Conservation (phyloP, 2,797 vertebrate species). For the Microctenopoma lineatum region DNA sequence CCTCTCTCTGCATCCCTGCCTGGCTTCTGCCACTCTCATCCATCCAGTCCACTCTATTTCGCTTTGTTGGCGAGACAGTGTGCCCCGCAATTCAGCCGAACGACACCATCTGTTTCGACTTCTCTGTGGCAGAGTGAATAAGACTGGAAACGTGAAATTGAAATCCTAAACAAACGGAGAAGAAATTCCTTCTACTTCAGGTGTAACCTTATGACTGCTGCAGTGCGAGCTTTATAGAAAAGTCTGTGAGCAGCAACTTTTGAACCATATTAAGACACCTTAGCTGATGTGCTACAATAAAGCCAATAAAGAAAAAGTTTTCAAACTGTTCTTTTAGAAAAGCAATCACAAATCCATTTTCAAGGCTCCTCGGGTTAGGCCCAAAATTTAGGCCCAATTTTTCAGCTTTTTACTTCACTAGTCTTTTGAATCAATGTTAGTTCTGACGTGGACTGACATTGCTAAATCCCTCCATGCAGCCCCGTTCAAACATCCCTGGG, state of each 20-base stretch:
- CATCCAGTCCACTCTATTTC: conserved; percentile 47
- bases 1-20: conserved; percentile 41
- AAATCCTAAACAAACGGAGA: conserved; percentile 56
- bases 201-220: conserved; percentile 24
- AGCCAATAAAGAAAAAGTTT: conserved; percentile 6
- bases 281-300: conserved; percentile 1
- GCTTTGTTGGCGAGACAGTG: conserved; percentile 27
- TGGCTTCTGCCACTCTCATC: conserved; percentile 52
- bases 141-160: conserved; percentile 63
- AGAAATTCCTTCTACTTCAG: conserved; percentile 28
- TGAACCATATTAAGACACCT: conserved; percentile 7
- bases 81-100: conserved; percentile 58
- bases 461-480: conserved; percentile 66
- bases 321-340: conserved; percentile 14
- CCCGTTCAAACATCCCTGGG: conserved; percentile 71
- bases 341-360: conserved; percentile 33
- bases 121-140: conserved; percentile 56
- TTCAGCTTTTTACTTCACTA: conserved; percentile 45
- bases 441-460: conserved; percentile 66
- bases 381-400: not conserved
- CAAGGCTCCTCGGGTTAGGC: conserved; percentile 2
- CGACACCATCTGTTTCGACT: conserved; percentile 76
- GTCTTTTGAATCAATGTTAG: conserved; percentile 68
- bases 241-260: not conserved
- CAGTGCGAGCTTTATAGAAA: conserved; percentile 17